Base-by-base conservation (phyloP, 2,888 invertebrate species). In the Drosophila engyochracea region DNA sequence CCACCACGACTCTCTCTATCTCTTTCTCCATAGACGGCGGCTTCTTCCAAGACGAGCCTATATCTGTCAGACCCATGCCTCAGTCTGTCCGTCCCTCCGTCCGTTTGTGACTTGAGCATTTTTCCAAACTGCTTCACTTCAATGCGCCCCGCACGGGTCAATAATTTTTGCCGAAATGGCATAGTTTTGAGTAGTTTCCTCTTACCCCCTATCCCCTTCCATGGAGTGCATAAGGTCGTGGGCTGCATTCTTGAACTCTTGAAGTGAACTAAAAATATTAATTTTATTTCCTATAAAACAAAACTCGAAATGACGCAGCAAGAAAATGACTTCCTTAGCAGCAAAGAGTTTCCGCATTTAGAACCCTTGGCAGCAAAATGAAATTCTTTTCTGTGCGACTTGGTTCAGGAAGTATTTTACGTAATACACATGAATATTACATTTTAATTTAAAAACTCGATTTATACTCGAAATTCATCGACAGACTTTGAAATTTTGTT, bases 111-210 rank as follows among this genome's bases (percentile, higher is more conserved):
- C 89, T 89, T 73, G 87, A 83, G 83, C 73, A 89, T 87, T 87
- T 87, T 85, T 85, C 83, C 77, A 79, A 79, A 87, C 77, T 82
- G 83, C 73, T 89, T 70, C 90, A 87, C 83, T 86, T 79, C 79
- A 87, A 76, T 86, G 88, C 83, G 52, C 76, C 58, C 41, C 57
- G 25, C 82, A 85, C 85, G 85, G 85, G 89, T 85, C 85, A 85
- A 89, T 89, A 86, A 81, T 70, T 75, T 74, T 67, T 72, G 58
- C 71, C 68, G 58, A 79, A 74, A 70, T 73, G 71, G 60, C 69
- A 69, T 71, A 55, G 63, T 76, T 44, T 65, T 12, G 28, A 39
- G 28, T 35, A 19, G 16, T 57, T 57, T 63, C 22, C 37, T 28
- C 28, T 3, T 16, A 25, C 22, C 19, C 41, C 19, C 7, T 30